A percentile compares a stretch with the other conserved stretches of the same genome.
These are phyloP conservation scores for Dinocampus coccinellae DNA, from an alignment of 2,888 invertebrate genomes.

Conservation along the genomic window DNA sequence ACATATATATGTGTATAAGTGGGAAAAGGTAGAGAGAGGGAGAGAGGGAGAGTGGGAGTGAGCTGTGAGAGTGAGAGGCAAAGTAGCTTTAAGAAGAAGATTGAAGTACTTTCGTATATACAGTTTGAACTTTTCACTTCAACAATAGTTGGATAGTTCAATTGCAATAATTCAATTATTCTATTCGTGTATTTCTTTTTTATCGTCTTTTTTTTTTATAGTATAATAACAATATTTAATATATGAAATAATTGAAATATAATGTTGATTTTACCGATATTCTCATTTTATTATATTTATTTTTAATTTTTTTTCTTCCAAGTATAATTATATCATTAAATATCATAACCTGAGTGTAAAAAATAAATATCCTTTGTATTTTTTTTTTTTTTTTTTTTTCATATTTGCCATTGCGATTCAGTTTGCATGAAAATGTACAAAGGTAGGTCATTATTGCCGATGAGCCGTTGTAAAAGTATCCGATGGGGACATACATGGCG, in stretches of 20 bases:
- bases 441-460: slow-evolving; percentile 28
- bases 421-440: slow-evolving; percentile 5
- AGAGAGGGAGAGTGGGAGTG: background rate
- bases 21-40: background rate
- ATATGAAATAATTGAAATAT: background rate
- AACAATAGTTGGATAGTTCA: background rate
- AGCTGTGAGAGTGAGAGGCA: background rate
- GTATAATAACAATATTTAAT: too few species aligned
- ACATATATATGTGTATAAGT: slow-evolving; percentile 2
- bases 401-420: background rate
- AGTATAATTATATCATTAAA: background rate
- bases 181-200: background rate
- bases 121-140: background rate
- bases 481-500: slow-evolving; percentile 8
- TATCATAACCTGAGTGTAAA: background rate
- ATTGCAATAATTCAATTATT: background rate
- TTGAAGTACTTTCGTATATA: slow-evolving; percentile 37
- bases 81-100: slow-evolving; percentile 36
- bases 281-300: background rate
- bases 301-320: too few species aligned
- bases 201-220: too few species aligned
- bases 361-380: background rate
- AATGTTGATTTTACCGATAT: background rate
- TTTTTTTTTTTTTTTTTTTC: background rate
- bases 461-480: slow-evolving; percentile 19